Conservation (phyloP, 2,797 vertebrate genomes). For the Microcaecilia unicolor region DNA sequence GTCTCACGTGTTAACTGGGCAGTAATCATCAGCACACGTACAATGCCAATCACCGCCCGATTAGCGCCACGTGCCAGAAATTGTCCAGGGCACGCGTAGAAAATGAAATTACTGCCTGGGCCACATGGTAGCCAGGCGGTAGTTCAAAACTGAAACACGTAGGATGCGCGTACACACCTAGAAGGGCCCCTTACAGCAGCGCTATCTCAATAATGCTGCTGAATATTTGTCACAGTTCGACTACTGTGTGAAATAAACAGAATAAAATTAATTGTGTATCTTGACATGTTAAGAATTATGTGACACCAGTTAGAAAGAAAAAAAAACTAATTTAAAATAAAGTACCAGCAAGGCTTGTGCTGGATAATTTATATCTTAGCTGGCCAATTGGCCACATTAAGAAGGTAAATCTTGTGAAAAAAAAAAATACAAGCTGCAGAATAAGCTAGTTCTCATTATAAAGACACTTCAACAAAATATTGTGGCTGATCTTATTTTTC, state of each 20-base stretch:
- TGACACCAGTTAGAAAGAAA: neutral
- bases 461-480: neutral
- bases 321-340: neutral
- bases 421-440: neutral
- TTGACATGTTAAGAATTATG: constrained; percentile 8
- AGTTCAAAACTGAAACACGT: too few relatives aligned
- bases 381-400: neutral
- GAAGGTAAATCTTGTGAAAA: neutral
- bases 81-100: too few relatives aligned
- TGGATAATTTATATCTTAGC: constrained; percentile 2
- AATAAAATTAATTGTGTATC: neutral
- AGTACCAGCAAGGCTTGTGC: neutral
- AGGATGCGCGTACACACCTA: too few relatives aligned
- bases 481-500: constrained; percentile 11
- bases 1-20: too few relatives aligned
- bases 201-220: too few relatives aligned
- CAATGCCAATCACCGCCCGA: too few relatives aligned
- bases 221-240: too few relatives aligned
- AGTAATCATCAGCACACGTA: too few relatives aligned
- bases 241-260: neutral
- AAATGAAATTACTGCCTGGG: too few relatives aligned
- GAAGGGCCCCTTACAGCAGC: too few relatives aligned
- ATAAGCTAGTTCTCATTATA: neutral
- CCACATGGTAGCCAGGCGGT: too few relatives aligned
- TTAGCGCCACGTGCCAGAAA: too few relatives aligned